A percentile compares a stretch with the other conserved stretches of the same genome.
Evolutionary conservation across 2,888 invertebrate species (phyloP).

Genomic region (Glaucopsyche alexis): DNA sequence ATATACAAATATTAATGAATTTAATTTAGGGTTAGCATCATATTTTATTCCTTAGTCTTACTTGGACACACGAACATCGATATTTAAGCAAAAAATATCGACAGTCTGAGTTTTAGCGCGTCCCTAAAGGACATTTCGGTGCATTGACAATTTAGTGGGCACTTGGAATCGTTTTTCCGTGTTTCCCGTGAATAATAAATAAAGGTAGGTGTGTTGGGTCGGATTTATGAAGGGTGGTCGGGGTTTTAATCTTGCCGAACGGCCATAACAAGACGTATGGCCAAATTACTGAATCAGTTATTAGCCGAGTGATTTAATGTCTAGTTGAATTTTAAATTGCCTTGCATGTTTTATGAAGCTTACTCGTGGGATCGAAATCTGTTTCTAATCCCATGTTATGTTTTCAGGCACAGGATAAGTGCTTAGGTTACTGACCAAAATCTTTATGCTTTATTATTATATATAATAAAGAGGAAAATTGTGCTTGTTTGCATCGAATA

Average conservation of each 20-base stretch:
- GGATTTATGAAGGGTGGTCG: conserved; percentile 75
- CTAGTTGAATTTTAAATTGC: conserved; percentile 59
- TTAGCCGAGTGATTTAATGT: conserved; percentile 70
- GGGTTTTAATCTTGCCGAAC: conserved; percentile 75
- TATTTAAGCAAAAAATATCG: neutral
- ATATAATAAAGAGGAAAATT: no score
- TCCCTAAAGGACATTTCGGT: conserved; percentile 32
- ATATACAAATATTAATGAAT: no score
- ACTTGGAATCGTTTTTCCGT: conserved; percentile 66
- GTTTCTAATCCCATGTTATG: conserved; percentile 28
- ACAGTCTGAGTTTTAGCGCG: neutral
- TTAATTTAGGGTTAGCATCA: no score
- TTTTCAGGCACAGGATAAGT: neutral
- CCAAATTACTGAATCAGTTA: conserved; percentile 76
- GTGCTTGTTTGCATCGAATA: no score
- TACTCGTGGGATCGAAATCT: conserved; percentile 31
- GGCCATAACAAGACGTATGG: conserved; percentile 77
- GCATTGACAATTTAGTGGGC: conserved; percentile 63
- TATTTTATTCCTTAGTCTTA: no score
- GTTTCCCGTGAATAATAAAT: conserved; percentile 67
- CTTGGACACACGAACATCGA: no score
- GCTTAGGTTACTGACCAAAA: neutral
- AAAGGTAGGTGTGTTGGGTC: conserved; percentile 64
- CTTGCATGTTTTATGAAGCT: conserved; percentile 39
- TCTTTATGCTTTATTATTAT: no score